Evolutionary conservation across 2,113 vertebrate species (phyloP).

Genomic region (Pelecanus crispus): DNA sequence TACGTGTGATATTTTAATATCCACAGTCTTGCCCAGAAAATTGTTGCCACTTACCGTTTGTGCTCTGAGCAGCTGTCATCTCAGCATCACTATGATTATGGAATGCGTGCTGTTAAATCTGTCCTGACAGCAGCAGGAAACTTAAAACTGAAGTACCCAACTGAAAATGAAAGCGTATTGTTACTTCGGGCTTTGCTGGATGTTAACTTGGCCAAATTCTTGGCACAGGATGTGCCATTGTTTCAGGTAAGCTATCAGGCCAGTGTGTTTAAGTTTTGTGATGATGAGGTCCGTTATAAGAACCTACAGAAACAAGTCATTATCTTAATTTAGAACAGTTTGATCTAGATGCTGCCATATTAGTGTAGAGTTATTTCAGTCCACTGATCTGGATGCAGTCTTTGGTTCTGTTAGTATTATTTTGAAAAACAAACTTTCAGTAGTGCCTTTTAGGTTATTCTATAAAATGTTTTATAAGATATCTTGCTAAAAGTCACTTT

Average conservation of each 20-base stretch:
- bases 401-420: background rate
- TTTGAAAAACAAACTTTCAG: background rate
- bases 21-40: slow-evolving; percentile 87
- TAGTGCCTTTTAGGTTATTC: background rate
- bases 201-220: slow-evolving; percentile 92
- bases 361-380: background rate
- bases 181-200: slow-evolving; percentile 86
- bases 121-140: slow-evolving; percentile 92
- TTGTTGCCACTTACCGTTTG: slow-evolving; percentile 91
- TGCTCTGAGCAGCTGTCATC: slow-evolving; percentile 94
- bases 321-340: background rate
- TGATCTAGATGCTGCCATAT: background rate
- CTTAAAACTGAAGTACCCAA: slow-evolving; percentile 88
- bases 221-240: slow-evolving; percentile 88
- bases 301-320: background rate
- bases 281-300: background rate
- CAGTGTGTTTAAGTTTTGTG: background rate
- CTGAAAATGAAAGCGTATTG: slow-evolving; percentile 82
- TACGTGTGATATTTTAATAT: background rate
- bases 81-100: slow-evolving; percentile 92
- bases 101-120: slow-evolving; percentile 93
- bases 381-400: background rate
- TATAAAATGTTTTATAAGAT: background rate
- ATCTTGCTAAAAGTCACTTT: background rate
- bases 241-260: slow-evolving; percentile 79